Evolutionary conservation across 2,888 invertebrate species (phyloP), one percentile per base, ranked within the genome.

Genomic region (Macrophya annulata): DNA sequence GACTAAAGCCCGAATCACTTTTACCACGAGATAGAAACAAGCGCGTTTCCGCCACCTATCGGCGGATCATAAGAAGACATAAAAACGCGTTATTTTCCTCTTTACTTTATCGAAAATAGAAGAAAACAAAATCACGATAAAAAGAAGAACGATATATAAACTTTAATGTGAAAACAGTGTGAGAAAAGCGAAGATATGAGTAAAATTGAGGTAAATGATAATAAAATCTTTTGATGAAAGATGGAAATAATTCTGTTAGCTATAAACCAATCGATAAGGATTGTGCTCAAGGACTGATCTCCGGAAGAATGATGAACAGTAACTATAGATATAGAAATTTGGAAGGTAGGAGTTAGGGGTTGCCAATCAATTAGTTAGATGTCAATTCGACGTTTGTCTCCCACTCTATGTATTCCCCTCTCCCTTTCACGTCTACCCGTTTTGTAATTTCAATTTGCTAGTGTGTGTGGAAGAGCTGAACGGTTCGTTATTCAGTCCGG

Each of bases 301-400:
- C 68, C 15, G 15, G 55, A 55, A 55, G 15, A 55, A 4, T 4
- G 3, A 62, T 21, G 62, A 62, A n/a, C 62, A n/a, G n/a, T 1
- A 2, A 8, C n/a, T n/a, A 62, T 17, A 8, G 59, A 62, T 6
- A 25, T 17, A 68, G 10, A 37, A 12, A 31, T n/a, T n/a, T 43
- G 74, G 25, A 45, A 48, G 45, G 5, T 1, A 9, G 43, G 74
- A 21, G 77, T 25, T 17, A 43, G 43, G 87, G 87, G 88, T 89
- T 87, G 87, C 87, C 87, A 89, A 90, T 90, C 90, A 90, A 90
- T 91, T 90, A 91, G 89, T 89, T 88, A 88, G 89, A 89, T 88
- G 89, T 87, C 88, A 87, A 86, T 86, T 85, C 86, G 65, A 84
- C 72, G 87, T 89, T 88, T 88, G 88, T 87, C 88, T 87, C 87